A percentile compares a stretch with the other conserved stretches of the same genome.
phyloP scores from a whole-genome alignment of 2,113 vertebrate genomes.

The Tylochromis polylepis region DNA sequence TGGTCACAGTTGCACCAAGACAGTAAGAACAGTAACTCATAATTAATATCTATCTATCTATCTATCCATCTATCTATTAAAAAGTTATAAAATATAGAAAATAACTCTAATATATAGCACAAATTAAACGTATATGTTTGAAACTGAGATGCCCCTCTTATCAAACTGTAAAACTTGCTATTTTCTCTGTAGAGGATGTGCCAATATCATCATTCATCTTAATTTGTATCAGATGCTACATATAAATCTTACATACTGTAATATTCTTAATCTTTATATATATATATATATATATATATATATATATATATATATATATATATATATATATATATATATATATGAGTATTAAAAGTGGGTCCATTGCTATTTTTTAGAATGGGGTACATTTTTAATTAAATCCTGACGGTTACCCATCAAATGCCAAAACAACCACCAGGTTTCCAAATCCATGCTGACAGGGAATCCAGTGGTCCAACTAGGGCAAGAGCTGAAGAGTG shows the following conservation, averaged over 20 bases:
- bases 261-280: too few relatives aligned
- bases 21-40: too few relatives aligned
- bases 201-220: not conserved
- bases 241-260: not conserved
- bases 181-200: not conserved
- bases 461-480: not conserved
- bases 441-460: constrained; percentile 28
- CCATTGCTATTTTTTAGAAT: not conserved
- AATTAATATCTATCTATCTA: too few relatives aligned
- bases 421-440: not conserved
- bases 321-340: too few relatives aligned
- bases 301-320: too few relatives aligned
- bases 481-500: not conserved
- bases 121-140: not conserved
- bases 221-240: not conserved
- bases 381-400: not conserved
- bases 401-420: not conserved
- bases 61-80: too few relatives aligned
- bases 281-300: too few relatives aligned
- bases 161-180: not conserved
- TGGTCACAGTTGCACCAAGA: too few relatives aligned
- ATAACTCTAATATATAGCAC: too few relatives aligned
- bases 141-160: not conserved
- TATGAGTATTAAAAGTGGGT: not conserved
- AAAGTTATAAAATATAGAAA: too few relatives aligned